phyloP scores from a whole-genome alignment of 2,797 vertebrate genomes.

The Peromyscus eremicus region DNA sequence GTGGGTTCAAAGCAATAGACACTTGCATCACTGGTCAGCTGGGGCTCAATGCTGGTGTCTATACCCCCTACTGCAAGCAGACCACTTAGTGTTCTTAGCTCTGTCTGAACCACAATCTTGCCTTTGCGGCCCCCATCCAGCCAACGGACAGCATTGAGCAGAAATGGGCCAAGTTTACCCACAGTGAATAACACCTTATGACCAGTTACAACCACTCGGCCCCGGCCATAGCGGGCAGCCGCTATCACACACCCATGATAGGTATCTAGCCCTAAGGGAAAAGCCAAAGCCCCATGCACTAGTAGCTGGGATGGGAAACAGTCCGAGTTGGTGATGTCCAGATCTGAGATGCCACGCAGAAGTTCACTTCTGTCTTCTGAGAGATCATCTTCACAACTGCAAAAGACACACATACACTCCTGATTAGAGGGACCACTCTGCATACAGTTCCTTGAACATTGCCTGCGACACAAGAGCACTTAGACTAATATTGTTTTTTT shows the following conservation, averaged over 20 bases:
- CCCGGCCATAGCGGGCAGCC: constrained; percentile 86
- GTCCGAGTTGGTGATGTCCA: constrained; percentile 85
- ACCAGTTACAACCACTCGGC: constrained; percentile 86
- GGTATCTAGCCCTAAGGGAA: constrained; percentile 86
- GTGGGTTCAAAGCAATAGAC: constrained; percentile 88
- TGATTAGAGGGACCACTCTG: background rate
- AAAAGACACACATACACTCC: background rate
- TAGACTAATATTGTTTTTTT: background rate
- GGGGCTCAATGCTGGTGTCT: constrained; percentile 76
- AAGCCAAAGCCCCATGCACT: constrained; percentile 86
- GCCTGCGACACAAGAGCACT: fast-evolving
- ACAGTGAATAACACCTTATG: constrained; percentile 85
- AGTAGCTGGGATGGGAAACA: constrained; percentile 86
- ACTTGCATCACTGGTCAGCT: constrained; percentile 73
- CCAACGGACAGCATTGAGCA: constrained; percentile 88
- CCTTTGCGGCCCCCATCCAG: constrained; percentile 85
- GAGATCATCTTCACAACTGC: constrained; percentile 86
- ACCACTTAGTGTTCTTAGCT: constrained; percentile 76
- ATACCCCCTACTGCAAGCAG: constrained; percentile 80
- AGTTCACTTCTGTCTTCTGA: constrained; percentile 83
- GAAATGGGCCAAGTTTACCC: constrained; percentile 83
- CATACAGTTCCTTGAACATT: background rate
- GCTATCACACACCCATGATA: constrained; percentile 86
- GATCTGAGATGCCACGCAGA: constrained; percentile 80
- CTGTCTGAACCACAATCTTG: constrained; percentile 85